Conservation (phyloP, 1,140 invertebrate genomes). For the Ylistrum balloti region DNA sequence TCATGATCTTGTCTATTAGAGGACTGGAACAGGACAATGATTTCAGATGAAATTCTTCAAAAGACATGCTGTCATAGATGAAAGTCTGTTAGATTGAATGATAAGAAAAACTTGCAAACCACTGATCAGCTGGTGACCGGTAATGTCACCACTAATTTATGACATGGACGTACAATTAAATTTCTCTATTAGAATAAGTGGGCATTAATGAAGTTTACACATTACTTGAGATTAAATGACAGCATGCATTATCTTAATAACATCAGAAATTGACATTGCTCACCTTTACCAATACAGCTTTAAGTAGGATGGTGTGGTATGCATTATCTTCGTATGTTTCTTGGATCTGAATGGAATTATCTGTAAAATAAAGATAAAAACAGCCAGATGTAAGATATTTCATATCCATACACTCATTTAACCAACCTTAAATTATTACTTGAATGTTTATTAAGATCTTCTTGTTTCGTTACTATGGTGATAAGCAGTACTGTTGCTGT, state of each 20-base stretch:
- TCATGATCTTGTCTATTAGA: neutral
- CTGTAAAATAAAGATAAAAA: neutral
- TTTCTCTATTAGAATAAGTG: neutral
- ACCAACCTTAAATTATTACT: conserved; percentile 5
- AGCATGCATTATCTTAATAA: too few species aligned
- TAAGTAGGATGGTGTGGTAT: neutral
- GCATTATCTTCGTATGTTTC: neutral
- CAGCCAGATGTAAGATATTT: neutral
- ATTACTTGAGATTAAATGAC: neutral
- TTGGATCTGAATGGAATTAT: neutral
- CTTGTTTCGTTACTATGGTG: neutral
- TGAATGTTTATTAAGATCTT: neutral
- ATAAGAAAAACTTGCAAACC: neutral
- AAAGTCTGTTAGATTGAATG: neutral
- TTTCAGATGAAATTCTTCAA: neutral
- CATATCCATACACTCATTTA: conserved; percentile 12
- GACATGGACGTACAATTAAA: too few species aligned
- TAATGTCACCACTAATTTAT: too few species aligned
- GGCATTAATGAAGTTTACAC: neutral
- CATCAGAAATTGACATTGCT: neutral
- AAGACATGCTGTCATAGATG: neutral
- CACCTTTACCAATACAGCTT: neutral
- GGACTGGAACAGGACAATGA: neutral
- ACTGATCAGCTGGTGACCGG: neutral
- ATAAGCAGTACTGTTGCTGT: neutral